Evolutionary conservation across 2,113 vertebrate species (phyloP).

Genomic region (Phrynocephalus versicolor): DNA sequence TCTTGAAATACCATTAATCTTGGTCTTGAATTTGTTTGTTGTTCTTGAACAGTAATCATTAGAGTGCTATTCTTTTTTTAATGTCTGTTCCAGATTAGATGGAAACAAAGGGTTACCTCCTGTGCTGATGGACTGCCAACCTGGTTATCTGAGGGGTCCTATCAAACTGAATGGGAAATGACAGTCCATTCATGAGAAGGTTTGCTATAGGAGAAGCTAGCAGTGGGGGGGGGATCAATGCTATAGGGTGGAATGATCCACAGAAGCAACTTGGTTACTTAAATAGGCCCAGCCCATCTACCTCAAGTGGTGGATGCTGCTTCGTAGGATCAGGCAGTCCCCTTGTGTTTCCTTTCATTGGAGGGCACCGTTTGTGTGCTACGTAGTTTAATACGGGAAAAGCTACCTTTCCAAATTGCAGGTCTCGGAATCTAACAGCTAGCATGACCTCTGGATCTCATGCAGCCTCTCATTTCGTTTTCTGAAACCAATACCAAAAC

Average conservation of each 20-base stretch:
- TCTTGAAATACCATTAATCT: constrained; percentile 66
- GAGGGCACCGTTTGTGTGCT: no score
- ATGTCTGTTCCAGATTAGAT: background rate
- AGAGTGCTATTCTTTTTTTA: constrained; percentile 1
- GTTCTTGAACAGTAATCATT: constrained; percentile 52
- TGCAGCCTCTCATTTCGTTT: no score
- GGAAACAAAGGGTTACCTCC: constrained; percentile 41
- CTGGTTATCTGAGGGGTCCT: constrained; percentile 18
- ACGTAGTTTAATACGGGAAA: no score
- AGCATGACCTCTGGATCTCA: no score
- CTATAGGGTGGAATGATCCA: background rate
- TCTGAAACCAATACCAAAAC: no score
- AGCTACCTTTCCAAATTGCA: no score
- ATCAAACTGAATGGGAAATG: background rate
- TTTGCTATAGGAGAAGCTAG: background rate
- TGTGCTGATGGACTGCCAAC: constrained; percentile 13
- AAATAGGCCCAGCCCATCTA: no score
- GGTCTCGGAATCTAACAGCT: no score
- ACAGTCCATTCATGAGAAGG: background rate
- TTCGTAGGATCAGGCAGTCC: no score
- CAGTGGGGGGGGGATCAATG: constrained; percentile 1
- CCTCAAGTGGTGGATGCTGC: no score
- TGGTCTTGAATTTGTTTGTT: constrained; percentile 59
- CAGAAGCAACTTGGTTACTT: background rate
- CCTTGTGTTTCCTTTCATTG: no score